These are phyloP conservation scores for Hemichromis elongatus DNA, from an alignment of 2,113 vertebrate genomes.

Conservation along the genomic window DNA sequence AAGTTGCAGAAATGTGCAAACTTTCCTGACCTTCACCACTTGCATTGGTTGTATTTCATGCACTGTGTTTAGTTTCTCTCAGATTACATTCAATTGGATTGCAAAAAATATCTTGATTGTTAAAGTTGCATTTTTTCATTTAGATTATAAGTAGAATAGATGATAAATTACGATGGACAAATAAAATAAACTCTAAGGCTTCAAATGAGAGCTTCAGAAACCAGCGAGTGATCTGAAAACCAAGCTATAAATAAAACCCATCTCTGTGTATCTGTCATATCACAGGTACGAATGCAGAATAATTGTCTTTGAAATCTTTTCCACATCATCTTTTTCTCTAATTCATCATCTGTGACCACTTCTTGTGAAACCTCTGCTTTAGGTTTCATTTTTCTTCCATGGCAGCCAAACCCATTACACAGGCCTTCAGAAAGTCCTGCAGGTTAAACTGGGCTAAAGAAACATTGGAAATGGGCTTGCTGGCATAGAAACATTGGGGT, in stretches of 20 bases:
- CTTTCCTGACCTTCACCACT: background rate
- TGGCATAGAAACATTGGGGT: background rate
- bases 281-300: background rate
- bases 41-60: background rate
- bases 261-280: background rate
- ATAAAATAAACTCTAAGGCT: background rate
- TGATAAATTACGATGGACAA: background rate
- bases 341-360: background rate
- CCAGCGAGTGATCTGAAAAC: background rate
- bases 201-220: background rate
- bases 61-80: background rate
- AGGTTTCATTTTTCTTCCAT: background rate
- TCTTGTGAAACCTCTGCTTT: background rate
- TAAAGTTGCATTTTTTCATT: background rate
- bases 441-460: background rate
- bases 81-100: background rate
- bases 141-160: background rate
- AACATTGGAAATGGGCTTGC: background rate
- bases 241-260: background rate
- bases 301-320: background rate
- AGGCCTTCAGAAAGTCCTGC: background rate
- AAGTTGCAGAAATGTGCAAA: background rate
- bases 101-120: background rate
- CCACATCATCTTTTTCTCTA: background rate
- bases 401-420: background rate